Evolutionary conservation across 2,888 invertebrate species (phyloP), one percentile per base, ranked within the genome.

Genomic region (Unio delphinus): DNA sequence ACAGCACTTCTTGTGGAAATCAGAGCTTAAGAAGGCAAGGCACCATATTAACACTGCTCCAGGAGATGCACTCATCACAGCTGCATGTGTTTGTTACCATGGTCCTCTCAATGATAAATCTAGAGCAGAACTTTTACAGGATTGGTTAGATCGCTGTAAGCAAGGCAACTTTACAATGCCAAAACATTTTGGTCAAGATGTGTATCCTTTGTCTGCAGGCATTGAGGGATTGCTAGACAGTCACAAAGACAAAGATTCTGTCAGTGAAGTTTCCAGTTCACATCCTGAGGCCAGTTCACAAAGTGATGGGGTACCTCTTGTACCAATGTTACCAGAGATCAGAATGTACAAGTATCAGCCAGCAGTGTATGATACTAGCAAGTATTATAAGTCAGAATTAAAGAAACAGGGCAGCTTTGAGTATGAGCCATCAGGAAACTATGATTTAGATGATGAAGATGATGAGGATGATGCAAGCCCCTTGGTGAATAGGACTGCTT

Each of bases 1-100:
- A 80, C 88, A 89, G 70, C 86, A 87, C 75, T 83, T 79, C 70
- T 71, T 84, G 64, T 89, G 89, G 89, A 82, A 86, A 56, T 83
- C 83, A 11, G 86, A 88, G 69, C 81, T 87, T 30, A 80, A 81
- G 63, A 82, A 83, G 66, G 84, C 87, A 18, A 80, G 83, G 57
- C 79, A 77, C 34, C 82, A 86, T 54, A 80, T 88, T 7, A 75
- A 80, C 45, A 85, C 86, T 4, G 82, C 86, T 1, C 85, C 87
- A 2, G 88, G 87, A 0, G 89, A 89, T 70, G 88, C 87, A 20
- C 80, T 89, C 11, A 80, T 89, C 45, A 85, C 88, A 1, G 84
- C 88, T 3, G 89, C 88, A 5, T 84, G 83, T 72, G 84, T 88
- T 54, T 84, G 85, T 57, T 89, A 88, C 75, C 87, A 86, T 72